phyloP scores from a whole-genome alignment of 2,888 invertebrate genomes.

The Embidobia sp. region DNA sequence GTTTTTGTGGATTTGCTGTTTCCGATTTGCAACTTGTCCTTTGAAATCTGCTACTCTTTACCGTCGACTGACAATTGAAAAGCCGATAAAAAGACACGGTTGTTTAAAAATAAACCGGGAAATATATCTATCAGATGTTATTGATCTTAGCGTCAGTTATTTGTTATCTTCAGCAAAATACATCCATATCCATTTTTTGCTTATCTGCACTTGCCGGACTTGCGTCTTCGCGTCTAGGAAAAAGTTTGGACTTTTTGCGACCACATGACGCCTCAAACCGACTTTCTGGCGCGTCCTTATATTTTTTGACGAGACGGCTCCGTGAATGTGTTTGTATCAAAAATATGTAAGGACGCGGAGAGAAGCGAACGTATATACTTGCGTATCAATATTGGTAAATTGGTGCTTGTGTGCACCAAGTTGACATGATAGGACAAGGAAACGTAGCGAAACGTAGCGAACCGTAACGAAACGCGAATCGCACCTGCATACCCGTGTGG shows the following conservation, averaged over 20 bases:
- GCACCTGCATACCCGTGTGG: too few relatives aligned
- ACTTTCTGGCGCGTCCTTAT: constrained; percentile 37
- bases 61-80: too few relatives aligned
- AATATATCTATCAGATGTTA: neutral
- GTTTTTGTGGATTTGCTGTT: too few relatives aligned
- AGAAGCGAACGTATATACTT: neutral
- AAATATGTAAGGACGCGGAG: too few relatives aligned
- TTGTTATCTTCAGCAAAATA: constrained; percentile 22
- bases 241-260: constrained; percentile 25
- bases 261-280: constrained; percentile 20
- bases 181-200: constrained; percentile 17
- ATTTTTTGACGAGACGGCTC: constrained; percentile 20
- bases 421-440: constrained; percentile 5
- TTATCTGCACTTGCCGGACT: constrained; percentile 26
- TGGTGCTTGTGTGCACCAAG: constrained; percentile 6
- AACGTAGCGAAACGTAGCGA: too few relatives aligned
- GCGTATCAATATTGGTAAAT: neutral
- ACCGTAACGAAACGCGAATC: constrained; percentile 9
- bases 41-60: too few relatives aligned
- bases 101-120: too few relatives aligned
- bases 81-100: too few relatives aligned
- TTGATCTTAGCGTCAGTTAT: constrained; percentile 23
- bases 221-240: constrained; percentile 6
- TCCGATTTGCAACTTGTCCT: too few relatives aligned
- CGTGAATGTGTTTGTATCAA: neutral